Evolutionary conservation across 2,113 vertebrate genomes (phyloP), one percentile per base, ranked within the genome.

Genomic region (Rhineura floridana): DNA sequence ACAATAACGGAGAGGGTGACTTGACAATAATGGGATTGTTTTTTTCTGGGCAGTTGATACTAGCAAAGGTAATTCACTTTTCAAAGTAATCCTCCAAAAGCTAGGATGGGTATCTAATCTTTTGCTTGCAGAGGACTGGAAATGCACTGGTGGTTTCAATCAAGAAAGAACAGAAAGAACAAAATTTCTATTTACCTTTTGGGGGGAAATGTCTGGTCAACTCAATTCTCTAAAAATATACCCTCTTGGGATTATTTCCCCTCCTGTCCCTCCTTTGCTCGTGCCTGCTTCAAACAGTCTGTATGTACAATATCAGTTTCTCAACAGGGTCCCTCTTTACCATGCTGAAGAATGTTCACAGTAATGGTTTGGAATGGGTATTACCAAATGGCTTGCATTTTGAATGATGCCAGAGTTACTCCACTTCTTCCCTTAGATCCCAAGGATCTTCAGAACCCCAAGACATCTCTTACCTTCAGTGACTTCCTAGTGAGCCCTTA

Each of bases 31-130:
- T 2, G 70, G 3, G 17, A 50, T 79, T 80, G 70, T 82, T 87
- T 88, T 89, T 85, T 93, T 86, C 12, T 81, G 0, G 2, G 0
- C 80, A 44, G 39, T 62, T 84, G 30, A 88, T 83, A 83, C 70
- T 83, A 82, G 48, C 89, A 81, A 90, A 87, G 90, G 44, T 25
- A 91, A 67, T 63, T 89, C 83, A 87, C 5, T 28, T 86, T 93
- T 86, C 59, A 90, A 88, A 83, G 25, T 55, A 93, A 93, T 50
- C 50, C 83, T 46, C 65, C 4, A 67, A 67, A 88, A 92, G 72
- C 80, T 67, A 88, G n/a, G 73, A 52, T 69, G 81, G 81, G 46
- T 88, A 88, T 83, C 81, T 88, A 88, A 83, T 88, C 81, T 88
- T 88, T 83, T 77, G 55, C 87, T 83, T 83, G 81, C 81, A 88